Conservation (phyloP, 2,113 vertebrate species). For the Falcunculus frontatus region DNA sequence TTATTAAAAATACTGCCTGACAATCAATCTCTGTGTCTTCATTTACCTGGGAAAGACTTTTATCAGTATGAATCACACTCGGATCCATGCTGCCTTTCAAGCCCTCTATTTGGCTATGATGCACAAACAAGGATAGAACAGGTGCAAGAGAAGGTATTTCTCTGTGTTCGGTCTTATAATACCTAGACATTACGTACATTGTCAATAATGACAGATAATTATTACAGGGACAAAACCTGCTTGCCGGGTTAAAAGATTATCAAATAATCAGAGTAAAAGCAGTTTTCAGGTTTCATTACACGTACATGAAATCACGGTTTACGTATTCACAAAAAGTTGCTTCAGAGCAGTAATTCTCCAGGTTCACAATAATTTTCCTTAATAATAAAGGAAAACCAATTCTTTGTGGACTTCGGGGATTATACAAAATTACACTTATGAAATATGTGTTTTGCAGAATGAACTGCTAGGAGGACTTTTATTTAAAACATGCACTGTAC, state of each 20-base stretch:
- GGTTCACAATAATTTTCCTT: not conserved
- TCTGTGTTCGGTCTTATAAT: not conserved
- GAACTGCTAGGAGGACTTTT: not conserved
- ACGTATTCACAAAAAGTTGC: not conserved
- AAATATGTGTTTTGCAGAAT: not conserved
- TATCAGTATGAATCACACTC: not conserved
- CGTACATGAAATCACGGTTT: not conserved
- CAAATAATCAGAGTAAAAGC: not conserved
- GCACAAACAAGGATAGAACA: not conserved
- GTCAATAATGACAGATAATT: not conserved
- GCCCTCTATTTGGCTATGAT: not conserved
- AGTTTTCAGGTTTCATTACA: not conserved
- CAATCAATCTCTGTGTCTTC: not conserved
- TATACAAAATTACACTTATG: not conserved
- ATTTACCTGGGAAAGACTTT: not conserved
- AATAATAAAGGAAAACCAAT: not conserved
- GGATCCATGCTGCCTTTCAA: not conserved
- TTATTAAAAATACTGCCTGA: not conserved
- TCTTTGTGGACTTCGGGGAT: not conserved
- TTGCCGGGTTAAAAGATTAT: constrained; percentile 8
- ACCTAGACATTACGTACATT: not conserved
- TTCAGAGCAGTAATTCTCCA: not conserved
- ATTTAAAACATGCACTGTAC: not conserved
- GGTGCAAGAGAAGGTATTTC: not conserved
- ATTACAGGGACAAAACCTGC: not conserved